Conservation (phyloP, 2,888 invertebrate species). For the Tuberolachnus salignus region DNA sequence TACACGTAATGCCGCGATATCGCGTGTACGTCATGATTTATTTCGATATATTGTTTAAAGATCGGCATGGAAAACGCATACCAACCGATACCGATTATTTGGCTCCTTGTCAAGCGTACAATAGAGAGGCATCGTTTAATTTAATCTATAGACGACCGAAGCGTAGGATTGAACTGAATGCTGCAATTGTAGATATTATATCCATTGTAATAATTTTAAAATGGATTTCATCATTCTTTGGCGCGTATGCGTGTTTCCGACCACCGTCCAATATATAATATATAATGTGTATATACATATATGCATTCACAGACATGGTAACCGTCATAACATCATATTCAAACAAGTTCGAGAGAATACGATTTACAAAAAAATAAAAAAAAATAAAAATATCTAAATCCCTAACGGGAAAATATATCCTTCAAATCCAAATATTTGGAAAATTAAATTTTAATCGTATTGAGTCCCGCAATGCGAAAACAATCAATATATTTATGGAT, state of each 20-base stretch:
- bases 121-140: neutral
- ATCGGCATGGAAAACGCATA: neutral
- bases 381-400: too few relatives aligned
- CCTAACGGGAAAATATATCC: too few relatives aligned
- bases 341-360: neutral
- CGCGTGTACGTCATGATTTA: neutral
- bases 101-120: constrained; percentile 18
- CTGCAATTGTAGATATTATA: neutral
- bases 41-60: constrained; percentile 13
- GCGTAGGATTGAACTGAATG: constrained; percentile 13
- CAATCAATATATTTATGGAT: neutral
- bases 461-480: neutral
- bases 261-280: neutral
- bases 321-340: neutral
- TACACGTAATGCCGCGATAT: neutral
- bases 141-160: constrained; percentile 6
- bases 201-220: constrained; percentile 6
- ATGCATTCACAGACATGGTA: too few relatives aligned
- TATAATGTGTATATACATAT: too few relatives aligned
- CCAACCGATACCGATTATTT: neutral
- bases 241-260: neutral
- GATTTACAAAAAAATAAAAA: too few relatives aligned
- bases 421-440: too few relatives aligned
- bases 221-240: neutral
- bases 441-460: neutral